Percentiles rank a stretch among this genome's conserved stretches.
These are phyloP conservation scores for Eulithis testata DNA, from an alignment of 2,888 invertebrate genomes.

Conservation along the genomic window DNA sequence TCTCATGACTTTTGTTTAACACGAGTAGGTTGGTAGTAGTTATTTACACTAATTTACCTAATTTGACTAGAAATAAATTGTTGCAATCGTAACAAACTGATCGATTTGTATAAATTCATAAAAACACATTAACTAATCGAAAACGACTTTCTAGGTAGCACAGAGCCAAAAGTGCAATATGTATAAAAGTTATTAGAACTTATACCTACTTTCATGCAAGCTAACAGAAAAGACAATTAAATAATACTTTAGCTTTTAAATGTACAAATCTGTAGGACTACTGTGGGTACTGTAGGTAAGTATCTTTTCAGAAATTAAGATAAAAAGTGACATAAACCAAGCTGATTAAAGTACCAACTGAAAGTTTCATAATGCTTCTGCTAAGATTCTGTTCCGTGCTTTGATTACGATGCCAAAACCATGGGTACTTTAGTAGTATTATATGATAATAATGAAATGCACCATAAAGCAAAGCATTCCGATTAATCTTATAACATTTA, in stretches of 20 bases:
- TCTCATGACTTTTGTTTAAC: too few species aligned
- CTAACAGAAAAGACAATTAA: neutral
- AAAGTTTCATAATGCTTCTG: neutral
- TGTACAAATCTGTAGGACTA: neutral
- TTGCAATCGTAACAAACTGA: too few species aligned
- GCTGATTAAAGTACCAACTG: neutral
- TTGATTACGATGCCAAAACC: neutral
- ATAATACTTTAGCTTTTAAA: neutral
- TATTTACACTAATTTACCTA: too few species aligned
- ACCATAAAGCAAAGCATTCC: slow-evolving; percentile 54
- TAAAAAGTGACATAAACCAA: neutral
- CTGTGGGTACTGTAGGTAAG: too few species aligned
- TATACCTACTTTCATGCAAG: slow-evolving; percentile 6
- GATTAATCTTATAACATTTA: slow-evolving; percentile 35
- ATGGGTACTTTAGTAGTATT: neutral
- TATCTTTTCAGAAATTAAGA: neutral
- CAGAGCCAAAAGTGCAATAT: neutral
- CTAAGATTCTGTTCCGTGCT: neutral
- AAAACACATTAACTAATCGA: too few species aligned
- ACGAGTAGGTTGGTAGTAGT: too few species aligned
- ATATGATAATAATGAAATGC: slow-evolving; percentile 24
- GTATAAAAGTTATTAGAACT: neutral
- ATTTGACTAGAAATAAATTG: too few species aligned
- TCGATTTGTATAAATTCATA: too few species aligned
- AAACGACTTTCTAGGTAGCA: too few species aligned